Base-by-base conservation (phyloP, 2,113 vertebrate species). In the Noctilio leporinus region DNA sequence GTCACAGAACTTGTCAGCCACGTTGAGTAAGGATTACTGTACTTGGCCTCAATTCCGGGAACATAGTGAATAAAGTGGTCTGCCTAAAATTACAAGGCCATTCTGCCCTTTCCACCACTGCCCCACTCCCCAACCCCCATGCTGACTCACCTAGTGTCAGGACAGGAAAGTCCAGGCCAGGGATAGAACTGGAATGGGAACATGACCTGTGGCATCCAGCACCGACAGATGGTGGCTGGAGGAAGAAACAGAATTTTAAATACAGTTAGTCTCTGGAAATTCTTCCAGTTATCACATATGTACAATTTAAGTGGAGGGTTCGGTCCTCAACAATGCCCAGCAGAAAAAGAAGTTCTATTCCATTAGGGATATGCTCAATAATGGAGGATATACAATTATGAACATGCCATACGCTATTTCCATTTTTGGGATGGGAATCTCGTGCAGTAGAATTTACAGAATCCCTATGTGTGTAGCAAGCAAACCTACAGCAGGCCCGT, bases 181-280 rank as follows among this genome's bases (percentile, higher is more conserved):
- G 45, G 4, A 9, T 38, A 86, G 7, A 95, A 53, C 2, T 26
- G 17, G 9, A 17, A 28, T 24, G 30, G 7, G 22, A 70, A 20
- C 11, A 40, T 45, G 5, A 55, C 59, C 26, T 40, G 3, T 38
- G 51, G 35, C 22, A 59, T 30, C 14, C 26, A 57, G 45, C 10
- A 4, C 17, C 65, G n/a, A 69, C 28, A 70, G 59, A 40, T 30
- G 17, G 49, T 51, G n/a, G 40, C 19, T 69, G 24, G 47, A 70
- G 72, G 35, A 20, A n/a, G 51, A 77, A 83, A 53, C 35, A 51
- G 38, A 24, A 89, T 81, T 64, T 85, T n/a, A 96, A 49, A 73
- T 47, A 85, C 8, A 85, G 62, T 10, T n/a, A 38, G 40, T 57
- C 89, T 89, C 28, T 55, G 65, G 22, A 45, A 86, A 11, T 33